phyloP scores from a whole-genome alignment of 2,113 vertebrate genomes.

The Donacobius atricapilla region DNA sequence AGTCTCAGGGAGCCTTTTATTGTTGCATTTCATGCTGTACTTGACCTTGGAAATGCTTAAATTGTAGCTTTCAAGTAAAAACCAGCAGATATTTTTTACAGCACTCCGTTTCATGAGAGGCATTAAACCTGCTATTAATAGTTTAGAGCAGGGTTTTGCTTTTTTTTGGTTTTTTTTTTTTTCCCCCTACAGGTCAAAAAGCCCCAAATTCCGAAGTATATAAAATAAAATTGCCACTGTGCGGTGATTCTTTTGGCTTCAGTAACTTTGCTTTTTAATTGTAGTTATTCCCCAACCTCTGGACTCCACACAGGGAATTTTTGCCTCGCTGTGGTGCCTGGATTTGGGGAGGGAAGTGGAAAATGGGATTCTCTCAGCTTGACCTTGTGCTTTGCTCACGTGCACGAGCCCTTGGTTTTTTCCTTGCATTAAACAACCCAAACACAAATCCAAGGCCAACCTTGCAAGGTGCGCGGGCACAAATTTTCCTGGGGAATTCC shows the following conservation, averaged over 20 bases:
- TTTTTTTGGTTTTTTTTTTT: not conserved
- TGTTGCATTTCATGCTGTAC: slow-evolving; percentile 47
- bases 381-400: fast-evolving
- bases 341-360: fast-evolving
- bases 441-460: not conserved
- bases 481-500: not conserved
- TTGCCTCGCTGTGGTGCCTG: not conserved
- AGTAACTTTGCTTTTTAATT: not conserved
- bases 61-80: slow-evolving; percentile 57
- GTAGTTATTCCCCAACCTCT: not conserved
- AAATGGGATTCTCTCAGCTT: fast-evolving
- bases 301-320: not conserved
- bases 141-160: not conserved
- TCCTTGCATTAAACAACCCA: not conserved
- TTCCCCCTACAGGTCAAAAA: not conserved
- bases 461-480: not conserved
- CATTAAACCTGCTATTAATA: slow-evolving; percentile 51
- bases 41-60: slow-evolving; percentile 64
- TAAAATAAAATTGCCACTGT: not conserved
- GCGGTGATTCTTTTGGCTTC: not conserved
- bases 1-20: slow-evolving; percentile 53
- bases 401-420: not conserved
- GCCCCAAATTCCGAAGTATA: not conserved
- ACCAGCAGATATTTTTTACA: slow-evolving; percentile 22
- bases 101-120: slow-evolving; percentile 30